Evolutionary conservation across 30 jellyfish, hydroid and myxozoan species (phyloP), one percentile per base, ranked within the genome.

Genomic region (Cassiopea andromeda): DNA sequence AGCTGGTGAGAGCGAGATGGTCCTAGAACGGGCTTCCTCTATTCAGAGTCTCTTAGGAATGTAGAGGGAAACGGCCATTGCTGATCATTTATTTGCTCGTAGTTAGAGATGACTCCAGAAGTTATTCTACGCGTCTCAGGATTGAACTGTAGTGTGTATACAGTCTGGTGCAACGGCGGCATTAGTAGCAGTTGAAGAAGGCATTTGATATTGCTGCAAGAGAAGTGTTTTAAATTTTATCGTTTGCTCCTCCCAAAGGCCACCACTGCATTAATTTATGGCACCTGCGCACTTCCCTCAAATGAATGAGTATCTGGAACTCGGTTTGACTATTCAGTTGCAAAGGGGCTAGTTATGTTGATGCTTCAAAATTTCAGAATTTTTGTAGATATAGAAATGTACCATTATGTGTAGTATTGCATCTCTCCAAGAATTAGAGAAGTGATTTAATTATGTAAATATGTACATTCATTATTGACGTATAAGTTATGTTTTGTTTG

Each of bases 401-500:
- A 85, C 61, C 38, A 72, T 73, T 57, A 49, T 60, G 38, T 50
- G 54, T 60, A 54, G 87, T 75, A 70, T 46, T 75, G 84, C 69
- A 74, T 69, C 89, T 75, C 93, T 86, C 78, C 70, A 64, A 73
- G n/a, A 73, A 77, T 50, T 64, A 57, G 80, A 86, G 89, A 80
- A 89, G 80, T 78, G 66, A 77, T 75, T 74, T 86, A 86, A 86
- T 86, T 75, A 44, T 81, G 93, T 86, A 77, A 86, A 86, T 86
- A 86, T 86, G 93, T 86, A 86, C 68, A 86, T 86, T 72, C 16
- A 67, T 44, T 58, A 72, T 86, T 45, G 67, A 43, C 72, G 81
- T 48, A 84, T 86, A 86, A 86, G 79, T 86, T 86, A 86, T 86
- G 93, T 86, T 86, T 54, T 48, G 90, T 75, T 86, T 67, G 73